Conservation (phyloP, 2,113 vertebrate genomes). For the Pantherophis guttatus region DNA sequence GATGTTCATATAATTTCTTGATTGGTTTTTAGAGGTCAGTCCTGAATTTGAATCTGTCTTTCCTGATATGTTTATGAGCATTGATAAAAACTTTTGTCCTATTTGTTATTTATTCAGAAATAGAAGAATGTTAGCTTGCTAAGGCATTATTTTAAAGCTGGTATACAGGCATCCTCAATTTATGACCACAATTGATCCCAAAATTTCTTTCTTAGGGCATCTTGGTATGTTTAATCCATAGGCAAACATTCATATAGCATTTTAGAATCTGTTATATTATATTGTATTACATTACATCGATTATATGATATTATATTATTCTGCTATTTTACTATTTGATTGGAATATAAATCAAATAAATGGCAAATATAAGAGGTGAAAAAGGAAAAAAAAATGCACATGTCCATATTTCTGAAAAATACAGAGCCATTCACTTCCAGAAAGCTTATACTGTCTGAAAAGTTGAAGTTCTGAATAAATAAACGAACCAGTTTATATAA, state of each 20-base stretch:
- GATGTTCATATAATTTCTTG: background rate
- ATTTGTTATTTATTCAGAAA: background rate
- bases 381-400: background rate
- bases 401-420: background rate
- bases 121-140: background rate
- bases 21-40: background rate
- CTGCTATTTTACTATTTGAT: constrained; percentile 5
- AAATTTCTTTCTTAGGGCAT: background rate
- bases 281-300: background rate
- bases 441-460: background rate
- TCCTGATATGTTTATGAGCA: background rate
- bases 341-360: background rate
- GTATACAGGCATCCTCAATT: background rate
- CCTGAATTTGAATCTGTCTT: background rate
- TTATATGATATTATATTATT: background rate
- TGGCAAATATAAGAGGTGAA: background rate
- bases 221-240: background rate
- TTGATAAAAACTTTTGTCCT: background rate
- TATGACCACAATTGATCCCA: no score
- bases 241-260: background rate
- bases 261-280: background rate
- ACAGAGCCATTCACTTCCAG: background rate
- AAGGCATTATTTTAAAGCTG: background rate
- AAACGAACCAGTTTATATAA: background rate
- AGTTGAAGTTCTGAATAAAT: background rate